These are phyloP conservation scores for Syritta pipiens DNA, from an alignment of 2,888 invertebrate species.

Conservation along the genomic window DNA sequence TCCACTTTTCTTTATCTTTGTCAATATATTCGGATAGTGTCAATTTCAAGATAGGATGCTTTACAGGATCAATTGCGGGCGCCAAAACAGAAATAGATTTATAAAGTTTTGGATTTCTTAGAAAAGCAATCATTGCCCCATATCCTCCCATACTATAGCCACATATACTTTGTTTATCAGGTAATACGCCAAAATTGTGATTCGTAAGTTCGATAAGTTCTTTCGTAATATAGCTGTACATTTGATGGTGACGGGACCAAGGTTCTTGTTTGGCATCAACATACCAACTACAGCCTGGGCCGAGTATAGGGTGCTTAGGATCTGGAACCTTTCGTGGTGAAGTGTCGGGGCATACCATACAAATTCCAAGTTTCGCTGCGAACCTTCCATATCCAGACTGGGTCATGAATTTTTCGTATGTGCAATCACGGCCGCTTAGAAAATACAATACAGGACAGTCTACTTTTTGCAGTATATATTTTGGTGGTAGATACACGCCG, in stretches of 20 bases:
- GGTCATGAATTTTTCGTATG: constrained; percentile 93
- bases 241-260: constrained; percentile 93
- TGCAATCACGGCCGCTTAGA: constrained; percentile 93
- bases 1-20: constrained; percentile 83
- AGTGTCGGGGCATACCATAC: constrained; percentile 95
- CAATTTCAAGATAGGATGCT: constrained; percentile 92
- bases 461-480: constrained; percentile 73
- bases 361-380: constrained; percentile 89
- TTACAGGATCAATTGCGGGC: constrained; percentile 96
- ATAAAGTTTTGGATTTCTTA: constrained; percentile 93
- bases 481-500: constrained; percentile 91
- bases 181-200: constrained; percentile 84
- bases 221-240: constrained; percentile 93
- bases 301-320: constrained; percentile 94
- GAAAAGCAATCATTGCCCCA: constrained; percentile 91
- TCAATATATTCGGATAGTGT: constrained; percentile 91
- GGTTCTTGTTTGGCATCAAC: constrained; percentile 91
- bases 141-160: constrained; percentile 98
- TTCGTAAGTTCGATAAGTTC: constrained; percentile 88
- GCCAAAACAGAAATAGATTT: constrained; percentile 93
- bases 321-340: constrained; percentile 93
- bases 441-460: constrained; percentile 91
- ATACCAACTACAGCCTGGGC: constrained; percentile 95
- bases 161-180: constrained; percentile 85
- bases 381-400: constrained; percentile 94